A percentile compares a stretch with the other conserved stretches of the same genome.
These are phyloP conservation scores for Drosophila virilis DNA, from an alignment of 1,140 invertebrate genomes.

Conservation along the genomic window DNA sequence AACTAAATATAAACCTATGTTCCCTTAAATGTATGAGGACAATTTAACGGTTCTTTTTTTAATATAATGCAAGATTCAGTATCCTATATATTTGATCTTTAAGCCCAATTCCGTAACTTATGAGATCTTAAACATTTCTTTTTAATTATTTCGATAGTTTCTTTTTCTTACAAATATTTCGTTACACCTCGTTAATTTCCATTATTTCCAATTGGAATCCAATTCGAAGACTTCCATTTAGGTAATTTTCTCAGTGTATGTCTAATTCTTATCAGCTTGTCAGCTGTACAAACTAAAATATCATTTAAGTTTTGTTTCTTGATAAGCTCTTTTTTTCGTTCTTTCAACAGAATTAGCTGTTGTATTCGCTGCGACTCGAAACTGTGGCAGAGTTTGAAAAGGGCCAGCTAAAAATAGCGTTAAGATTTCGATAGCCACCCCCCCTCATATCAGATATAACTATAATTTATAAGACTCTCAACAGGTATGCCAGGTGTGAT, in stretches of 20 bases:
- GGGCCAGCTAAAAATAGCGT: slow-evolving; percentile 7
- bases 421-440: not conserved
- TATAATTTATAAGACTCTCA: slow-evolving; percentile 14
- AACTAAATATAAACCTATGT: too few relatives aligned
- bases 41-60: too few relatives aligned
- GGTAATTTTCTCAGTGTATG: slow-evolving; percentile 24
- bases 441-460: slow-evolving; percentile 12
- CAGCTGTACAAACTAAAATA: slow-evolving; percentile 73
- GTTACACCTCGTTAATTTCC: too few relatives aligned
- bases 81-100: too few relatives aligned
- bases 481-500: not conserved
- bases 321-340: slow-evolving; percentile 45
- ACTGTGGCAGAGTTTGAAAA: slow-evolving; percentile 18
- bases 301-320: slow-evolving; percentile 61
- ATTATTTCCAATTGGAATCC: too few relatives aligned
- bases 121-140: too few relatives aligned
- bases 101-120: too few relatives aligned
- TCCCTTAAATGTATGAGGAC: too few relatives aligned
- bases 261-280: slow-evolving; percentile 41
- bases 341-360: slow-evolving; percentile 36
- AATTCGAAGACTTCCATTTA: too few relatives aligned
- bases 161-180: too few relatives aligned
- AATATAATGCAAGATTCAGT: too few relatives aligned
- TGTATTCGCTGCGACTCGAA: slow-evolving; percentile 6
- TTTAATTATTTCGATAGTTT: too few relatives aligned